Evolutionary conservation across 2,888 invertebrate species (phyloP).

Genomic region (Calephelis perditalis): DNA sequence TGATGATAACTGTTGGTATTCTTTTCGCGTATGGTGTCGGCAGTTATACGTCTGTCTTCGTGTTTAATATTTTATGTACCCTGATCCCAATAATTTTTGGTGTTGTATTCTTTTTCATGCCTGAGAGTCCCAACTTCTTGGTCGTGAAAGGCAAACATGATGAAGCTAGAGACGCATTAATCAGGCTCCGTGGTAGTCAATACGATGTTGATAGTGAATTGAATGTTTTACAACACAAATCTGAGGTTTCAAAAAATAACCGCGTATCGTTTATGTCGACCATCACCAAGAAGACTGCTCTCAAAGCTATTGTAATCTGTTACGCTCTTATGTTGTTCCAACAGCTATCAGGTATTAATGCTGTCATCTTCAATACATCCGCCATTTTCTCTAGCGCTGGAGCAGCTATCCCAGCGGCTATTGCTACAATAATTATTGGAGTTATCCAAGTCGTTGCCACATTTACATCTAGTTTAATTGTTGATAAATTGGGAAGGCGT

Average conservation of each 20-base stretch:
- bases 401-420: slow-evolving; percentile 72
- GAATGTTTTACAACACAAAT: slow-evolving; percentile 74
- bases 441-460: slow-evolving; percentile 88
- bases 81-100: slow-evolving; percentile 84
- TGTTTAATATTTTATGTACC: slow-evolving; percentile 82
- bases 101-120: slow-evolving; percentile 87
- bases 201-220: slow-evolving; percentile 84
- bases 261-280: slow-evolving; percentile 75
- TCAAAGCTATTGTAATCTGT: slow-evolving; percentile 83
- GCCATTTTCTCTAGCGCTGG: slow-evolving; percentile 85
- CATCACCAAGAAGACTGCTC: slow-evolving; percentile 79
- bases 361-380: slow-evolving; percentile 88
- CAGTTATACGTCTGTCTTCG: slow-evolving; percentile 71
- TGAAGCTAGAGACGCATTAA: slow-evolving; percentile 83
- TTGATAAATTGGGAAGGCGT: slow-evolving; percentile 89
- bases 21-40: slow-evolving; percentile 86
- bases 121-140: slow-evolving; percentile 89
- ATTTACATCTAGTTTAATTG: slow-evolving; percentile 84
- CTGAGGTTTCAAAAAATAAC: slow-evolving; percentile 71
- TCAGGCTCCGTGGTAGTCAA: slow-evolving; percentile 84
- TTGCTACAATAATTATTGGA: slow-evolving; percentile 89
- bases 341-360: slow-evolving; percentile 90
- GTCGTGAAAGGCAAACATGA: slow-evolving; percentile 80
- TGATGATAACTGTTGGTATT: slow-evolving; percentile 91
- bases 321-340: slow-evolving; percentile 93